Conservation (phyloP, 2,797 vertebrate species). For the Neosilurus hyrtlii region DNA sequence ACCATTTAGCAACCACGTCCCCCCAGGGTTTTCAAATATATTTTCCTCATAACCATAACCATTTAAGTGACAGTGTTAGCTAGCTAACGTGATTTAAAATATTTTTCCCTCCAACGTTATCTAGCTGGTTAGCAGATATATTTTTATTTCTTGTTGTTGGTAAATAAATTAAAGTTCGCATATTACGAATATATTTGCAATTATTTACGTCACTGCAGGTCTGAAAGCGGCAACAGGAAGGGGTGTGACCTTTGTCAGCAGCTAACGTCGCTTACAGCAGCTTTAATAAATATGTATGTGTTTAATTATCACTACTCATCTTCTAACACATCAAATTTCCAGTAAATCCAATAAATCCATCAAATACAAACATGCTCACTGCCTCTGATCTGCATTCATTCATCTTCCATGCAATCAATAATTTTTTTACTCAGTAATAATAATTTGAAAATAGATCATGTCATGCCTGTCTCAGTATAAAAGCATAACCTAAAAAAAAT, state of each 20-base stretch:
- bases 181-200: not conserved
- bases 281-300: slow-evolving; percentile 24
- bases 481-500: slow-evolving; percentile 41
- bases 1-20: too few relatives aligned
- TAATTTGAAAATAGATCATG: slow-evolving; percentile 25
- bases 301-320: not conserved
- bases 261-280: slow-evolving; percentile 18
- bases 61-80: too few relatives aligned
- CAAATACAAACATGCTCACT: slow-evolving; percentile 18
- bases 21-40: not conserved
- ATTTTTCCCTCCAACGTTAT: too few relatives aligned
- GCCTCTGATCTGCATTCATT: slow-evolving; percentile 13
- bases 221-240: not conserved
- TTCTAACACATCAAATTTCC: not conserved
- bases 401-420: slow-evolving; percentile 30
- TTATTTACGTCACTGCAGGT: not conserved
- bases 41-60: not conserved
- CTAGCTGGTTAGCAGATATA: too few relatives aligned
- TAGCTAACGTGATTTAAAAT: too few relatives aligned
- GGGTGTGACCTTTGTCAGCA: not conserved
- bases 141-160: too few relatives aligned
- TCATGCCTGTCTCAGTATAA: slow-evolving; percentile 40
- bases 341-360: not conserved
- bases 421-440: slow-evolving; percentile 31
- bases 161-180: not conserved